Evolutionary conservation across 2,888 invertebrate genomes (phyloP), one percentile per base, ranked within the genome.

Genomic region (Synanthedon vespiformis): DNA sequence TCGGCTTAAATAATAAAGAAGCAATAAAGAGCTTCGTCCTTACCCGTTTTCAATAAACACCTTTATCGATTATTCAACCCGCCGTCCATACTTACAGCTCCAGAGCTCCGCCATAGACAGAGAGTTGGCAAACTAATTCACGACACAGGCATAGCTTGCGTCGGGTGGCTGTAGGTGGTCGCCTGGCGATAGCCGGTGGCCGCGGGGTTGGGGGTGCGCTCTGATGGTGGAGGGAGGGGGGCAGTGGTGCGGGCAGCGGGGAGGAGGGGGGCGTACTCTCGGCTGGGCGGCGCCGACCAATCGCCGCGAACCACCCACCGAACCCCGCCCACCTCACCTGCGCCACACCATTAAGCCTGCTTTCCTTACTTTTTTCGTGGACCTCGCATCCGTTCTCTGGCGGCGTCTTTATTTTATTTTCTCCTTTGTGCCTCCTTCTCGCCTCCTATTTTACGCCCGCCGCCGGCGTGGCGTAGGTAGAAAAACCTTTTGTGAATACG

Each of bases 31-130:
- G 79, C 80, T 76, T 72, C 80, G 75, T 81, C 81, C 79, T 84
- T 79, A 85, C 80, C 83, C 83, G 82, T 84, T 85, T 86, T 86
- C 86, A 87, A 87, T 86, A 87, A 87, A 87, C 86, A 86, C 86
- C 86, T 86, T 83, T 87, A 87, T 87, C 85, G 86, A 87, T 87
- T 87, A 87, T 87, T 86, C 85, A 85, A 80, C 71, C 72, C 77
- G 81, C 70, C 83, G 80, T 83, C 85, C 82, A 85, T 86, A 86
- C 86, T 85, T 85, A 87, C 85, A 84, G 77, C 74, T 76, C 74
- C 75, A 72, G 75, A 77, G 82, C 83, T 78, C 78, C 83, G 84
- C 83, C 84, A 86, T 85, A 85, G 86, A 87, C 86, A 84, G 82
- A 83, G 83, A 87, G 86, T 87, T 87, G 79, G 82, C 81, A 84